Percentiles rank a stretch among this genome's conserved stretches.
Conservation (phyloP, 2,888 invertebrate genomes). For the Lingula anatina region DNA sequence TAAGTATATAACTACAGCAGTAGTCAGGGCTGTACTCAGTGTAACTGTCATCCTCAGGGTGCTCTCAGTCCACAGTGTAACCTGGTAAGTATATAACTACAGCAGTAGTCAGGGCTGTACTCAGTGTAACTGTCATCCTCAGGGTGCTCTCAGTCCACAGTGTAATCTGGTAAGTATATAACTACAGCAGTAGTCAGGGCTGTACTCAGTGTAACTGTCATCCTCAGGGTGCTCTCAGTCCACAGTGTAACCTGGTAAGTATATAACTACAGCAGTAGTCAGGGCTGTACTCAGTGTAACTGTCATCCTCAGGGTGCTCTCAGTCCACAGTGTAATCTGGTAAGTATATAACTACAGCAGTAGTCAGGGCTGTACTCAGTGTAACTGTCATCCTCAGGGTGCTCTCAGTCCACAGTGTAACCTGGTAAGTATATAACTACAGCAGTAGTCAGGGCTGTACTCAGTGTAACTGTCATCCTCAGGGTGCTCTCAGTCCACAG, state of each 20-base stretch:
- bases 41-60: constrained; percentile 23
- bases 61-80: constrained; percentile 16
- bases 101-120: constrained; percentile 20
- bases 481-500: constrained; percentile 9
- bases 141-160: constrained; percentile 20
- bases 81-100: constrained; percentile 17
- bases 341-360: constrained; percentile 18
- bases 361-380: constrained; percentile 19
- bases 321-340: constrained; percentile 15
- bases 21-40: constrained; percentile 21
- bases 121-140: constrained; percentile 22
- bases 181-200: constrained; percentile 19
- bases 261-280: constrained; percentile 18
- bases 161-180: constrained; percentile 13
- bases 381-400: constrained; percentile 18
- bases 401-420: constrained; percentile 13
- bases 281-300: constrained; percentile 21
- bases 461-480: constrained; percentile 17
- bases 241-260: constrained; percentile 12
- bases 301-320: constrained; percentile 16
- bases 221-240: constrained; percentile 18
- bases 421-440: constrained; percentile 20
- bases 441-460: constrained; percentile 18
- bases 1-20: constrained; percentile 18
- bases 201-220: constrained; percentile 25